Conservation (phyloP, 2,888 invertebrate species). For the Acleris sparsana region DNA sequence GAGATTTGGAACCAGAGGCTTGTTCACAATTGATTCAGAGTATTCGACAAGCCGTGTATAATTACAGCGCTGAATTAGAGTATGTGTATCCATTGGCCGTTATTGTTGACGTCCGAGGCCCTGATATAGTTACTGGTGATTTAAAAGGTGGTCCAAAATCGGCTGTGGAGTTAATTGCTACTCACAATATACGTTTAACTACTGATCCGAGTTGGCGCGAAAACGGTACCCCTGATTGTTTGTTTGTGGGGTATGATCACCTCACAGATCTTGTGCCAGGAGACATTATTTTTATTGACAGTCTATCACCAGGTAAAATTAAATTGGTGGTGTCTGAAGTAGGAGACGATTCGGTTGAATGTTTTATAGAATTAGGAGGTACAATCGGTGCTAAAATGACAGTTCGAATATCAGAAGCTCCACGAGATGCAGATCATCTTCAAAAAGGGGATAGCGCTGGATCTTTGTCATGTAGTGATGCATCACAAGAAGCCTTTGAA, state of each 20-base stretch:
- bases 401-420: slow-evolving; percentile 79
- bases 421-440: slow-evolving; percentile 69
- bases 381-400: slow-evolving; percentile 77
- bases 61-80: slow-evolving; percentile 74
- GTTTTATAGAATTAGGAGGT: slow-evolving; percentile 80
- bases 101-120: slow-evolving; percentile 69
- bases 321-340: slow-evolving; percentile 64
- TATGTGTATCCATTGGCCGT: slow-evolving; percentile 78
- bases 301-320: slow-evolving; percentile 64
- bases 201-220: slow-evolving; percentile 80
- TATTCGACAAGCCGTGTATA: slow-evolving; percentile 75
- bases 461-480: slow-evolving; percentile 80
- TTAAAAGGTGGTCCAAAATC: slow-evolving; percentile 66
- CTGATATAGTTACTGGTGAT: slow-evolving; percentile 72
- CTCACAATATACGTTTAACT: slow-evolving; percentile 73
- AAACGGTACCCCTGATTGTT: slow-evolving; percentile 79
- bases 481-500: slow-evolving; percentile 87
- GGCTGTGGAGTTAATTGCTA: slow-evolving; percentile 63
- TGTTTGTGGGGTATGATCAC: slow-evolving; percentile 81
- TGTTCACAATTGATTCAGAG: slow-evolving; percentile 73
- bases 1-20: slow-evolving; percentile 70
- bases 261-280: slow-evolving; percentile 76
- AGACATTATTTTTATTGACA: slow-evolving; percentile 78
- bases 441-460: slow-evolving; percentile 59
- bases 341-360: slow-evolving; percentile 77